phyloP scores from a whole-genome alignment of 2,113 vertebrate genomes.

The Ameiurus melas region DNA sequence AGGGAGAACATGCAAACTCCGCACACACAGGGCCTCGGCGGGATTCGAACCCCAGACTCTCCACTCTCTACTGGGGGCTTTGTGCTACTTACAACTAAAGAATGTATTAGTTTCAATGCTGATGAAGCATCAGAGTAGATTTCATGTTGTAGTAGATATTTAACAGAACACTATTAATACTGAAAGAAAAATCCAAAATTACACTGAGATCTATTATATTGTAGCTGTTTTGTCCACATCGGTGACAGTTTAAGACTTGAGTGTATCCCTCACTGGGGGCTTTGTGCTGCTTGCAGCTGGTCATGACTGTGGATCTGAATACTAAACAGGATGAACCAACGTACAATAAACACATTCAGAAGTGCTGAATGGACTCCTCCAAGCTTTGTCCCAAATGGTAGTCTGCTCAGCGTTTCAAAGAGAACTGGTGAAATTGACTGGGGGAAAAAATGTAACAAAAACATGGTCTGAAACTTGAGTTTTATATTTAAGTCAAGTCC shows the following conservation, averaged over 20 bases:
- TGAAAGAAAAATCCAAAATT: background rate
- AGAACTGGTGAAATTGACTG: background rate
- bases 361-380: conserved; percentile 1
- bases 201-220: background rate
- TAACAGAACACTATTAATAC: background rate
- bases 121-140: background rate
- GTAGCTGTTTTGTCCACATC: background rate
- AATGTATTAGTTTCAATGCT: background rate
- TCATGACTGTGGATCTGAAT: conserved; percentile 3
- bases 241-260: background rate
- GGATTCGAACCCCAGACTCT: too few species aligned
- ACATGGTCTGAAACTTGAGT: background rate
- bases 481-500: background rate
- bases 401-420: background rate
- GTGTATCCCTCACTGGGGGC: background rate
- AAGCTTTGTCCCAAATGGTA: background rate
- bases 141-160: background rate
- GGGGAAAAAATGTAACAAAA: background rate
- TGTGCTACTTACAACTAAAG: too few species aligned
- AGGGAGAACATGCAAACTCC: too few species aligned
- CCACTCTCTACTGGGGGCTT: too few species aligned
- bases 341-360: conserved; percentile 7
- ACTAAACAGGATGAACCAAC: conserved; percentile 1
- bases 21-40: too few species aligned
- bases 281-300: background rate